Base-by-base conservation (phyloP, 1,140 invertebrate species). In the Parasteatoda tepidariorum region DNA sequence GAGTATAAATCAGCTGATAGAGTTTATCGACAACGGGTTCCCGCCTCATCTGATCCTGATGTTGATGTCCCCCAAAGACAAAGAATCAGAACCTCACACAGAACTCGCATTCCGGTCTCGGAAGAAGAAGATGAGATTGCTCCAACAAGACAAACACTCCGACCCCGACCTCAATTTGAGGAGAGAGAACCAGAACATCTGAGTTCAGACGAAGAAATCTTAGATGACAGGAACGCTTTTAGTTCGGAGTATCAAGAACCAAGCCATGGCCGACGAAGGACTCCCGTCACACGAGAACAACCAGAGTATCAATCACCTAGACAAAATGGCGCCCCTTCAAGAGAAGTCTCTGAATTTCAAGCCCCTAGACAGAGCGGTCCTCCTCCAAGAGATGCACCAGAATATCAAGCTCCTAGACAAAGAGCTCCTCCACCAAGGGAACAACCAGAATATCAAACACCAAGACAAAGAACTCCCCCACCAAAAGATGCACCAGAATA, bases 81-180 rank as follows among this genome's bases (percentile, higher is more conserved):
- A 11, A 59, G 18, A 34, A 5, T 3, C 24, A 5, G 24, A 55
- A 11, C 55, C 22, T 34, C 54, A 3, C 31, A 26, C 26, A n/a
- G 4, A 31, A n/a, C 54, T 38, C 31, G 31, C 1, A 9, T 9
- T 34, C 13, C 67, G 26, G 30, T 28, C 11, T 31, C 54, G 38
- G 66, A 70, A 28, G n/a, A 66, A 6, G 3, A 57, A 2, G n/a
- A n/a, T n/a, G n/a, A n/a, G n/a, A n/a, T n/a, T n/a, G 30, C n/a
- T 9, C 78, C 67, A 30, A 13, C 15, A 6, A 38, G 54, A 30
- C 48, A 54, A 18, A 38, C 48, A 15, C 24, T 31, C 2, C 57
- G 38, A 18, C 26, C 68, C 2, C 79, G 68, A 33, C 79, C 79
- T 26, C 79, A 83, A n/a, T 64, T 34, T 26, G 68, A 71, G 31